These are phyloP conservation scores for Drosophila rufa DNA, from an alignment of 1,140 invertebrate genomes.

Conservation along the genomic window DNA sequence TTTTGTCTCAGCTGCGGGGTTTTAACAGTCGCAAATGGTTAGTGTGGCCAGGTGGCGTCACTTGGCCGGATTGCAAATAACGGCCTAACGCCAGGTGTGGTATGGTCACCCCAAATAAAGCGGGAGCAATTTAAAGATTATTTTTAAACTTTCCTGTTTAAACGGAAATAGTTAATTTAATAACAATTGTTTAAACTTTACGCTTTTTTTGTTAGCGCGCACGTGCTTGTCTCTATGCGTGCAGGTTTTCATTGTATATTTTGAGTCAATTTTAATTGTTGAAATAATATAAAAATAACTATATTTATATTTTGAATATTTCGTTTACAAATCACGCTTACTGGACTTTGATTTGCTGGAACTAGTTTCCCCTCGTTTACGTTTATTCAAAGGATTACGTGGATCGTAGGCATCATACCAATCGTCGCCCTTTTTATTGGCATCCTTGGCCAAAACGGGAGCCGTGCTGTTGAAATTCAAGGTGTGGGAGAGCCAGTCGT, in stretches of 20 bases:
- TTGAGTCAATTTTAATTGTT: background rate
- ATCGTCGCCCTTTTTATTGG: slow-evolving; percentile 96
- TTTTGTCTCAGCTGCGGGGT: slow-evolving; percentile 56
- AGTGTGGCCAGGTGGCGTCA: slow-evolving; percentile 19
- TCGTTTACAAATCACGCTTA: slow-evolving; percentile 13
- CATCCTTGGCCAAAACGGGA: slow-evolving; percentile 96
- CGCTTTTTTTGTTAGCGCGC: too few species aligned
- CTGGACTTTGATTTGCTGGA: slow-evolving; percentile 45
- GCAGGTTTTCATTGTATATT: too few species aligned
- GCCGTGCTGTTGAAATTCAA: slow-evolving; percentile 92
- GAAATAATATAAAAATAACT: background rate
- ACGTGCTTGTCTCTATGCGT: too few species aligned
- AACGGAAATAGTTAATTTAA: too few species aligned
- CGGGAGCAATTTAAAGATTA: background rate
- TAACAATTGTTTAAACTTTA: too few species aligned
- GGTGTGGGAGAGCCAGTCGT: slow-evolving; percentile 91
- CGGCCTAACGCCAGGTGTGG: background rate
- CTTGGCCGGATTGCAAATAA: too few species aligned
- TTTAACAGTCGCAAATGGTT: slow-evolving; percentile 22
- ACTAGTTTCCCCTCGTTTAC: slow-evolving; percentile 89
- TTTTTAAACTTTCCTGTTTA: too few species aligned
- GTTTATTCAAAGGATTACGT: slow-evolving; percentile 96
- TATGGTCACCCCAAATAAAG: background rate
- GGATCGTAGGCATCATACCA: slow-evolving; percentile 99
- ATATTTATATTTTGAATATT: background rate